These are phyloP conservation scores for Drosophila subobscura DNA, from an alignment of 1,140 invertebrate species.

Conservation along the genomic window DNA sequence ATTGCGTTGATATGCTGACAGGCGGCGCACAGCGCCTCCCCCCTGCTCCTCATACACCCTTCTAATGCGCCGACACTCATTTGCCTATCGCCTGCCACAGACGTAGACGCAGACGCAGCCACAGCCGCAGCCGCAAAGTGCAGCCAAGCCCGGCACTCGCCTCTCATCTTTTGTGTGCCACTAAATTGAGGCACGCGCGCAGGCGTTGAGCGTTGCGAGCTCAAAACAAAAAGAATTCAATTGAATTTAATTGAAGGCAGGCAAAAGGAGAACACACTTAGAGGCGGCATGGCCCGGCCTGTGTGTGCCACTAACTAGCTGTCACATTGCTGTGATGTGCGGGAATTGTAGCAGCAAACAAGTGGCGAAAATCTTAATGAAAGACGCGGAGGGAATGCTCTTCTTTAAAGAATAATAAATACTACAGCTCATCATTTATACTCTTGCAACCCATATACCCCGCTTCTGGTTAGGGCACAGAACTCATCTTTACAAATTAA, in stretches of 20 bases:
- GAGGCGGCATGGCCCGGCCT: neutral
- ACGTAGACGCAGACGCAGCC: conserved; percentile 2
- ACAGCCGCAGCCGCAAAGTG: conserved; percentile 46
- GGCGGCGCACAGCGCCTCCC: conserved; percentile 64
- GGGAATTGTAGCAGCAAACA: conserved; percentile 52
- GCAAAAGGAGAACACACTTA: conserved; percentile 9
- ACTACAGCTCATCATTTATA: neutral
- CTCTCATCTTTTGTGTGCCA: conserved; percentile 16
- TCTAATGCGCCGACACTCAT: conserved; percentile 75
- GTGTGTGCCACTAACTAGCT: conserved; percentile 66
- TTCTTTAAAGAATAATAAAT: neutral
- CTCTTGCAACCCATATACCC: neutral
- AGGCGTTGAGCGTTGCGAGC: conserved; percentile 62
- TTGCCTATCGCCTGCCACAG: conserved; percentile 65
- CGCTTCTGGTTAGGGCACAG: conserved; percentile 21
- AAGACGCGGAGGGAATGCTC: conserved; percentile 6
- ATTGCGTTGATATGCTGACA: conserved; percentile 81
- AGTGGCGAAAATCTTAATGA: conserved; percentile 4
- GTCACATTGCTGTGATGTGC: conserved; percentile 76
- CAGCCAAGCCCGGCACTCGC: conserved; percentile 39
- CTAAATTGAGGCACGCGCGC: conserved; percentile 81
- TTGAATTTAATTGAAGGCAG: conserved; percentile 78
- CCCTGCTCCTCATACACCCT: neutral
- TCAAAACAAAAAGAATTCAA: conserved; percentile 60
- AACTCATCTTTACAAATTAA: conserved; percentile 68